phyloP scores from a whole-genome alignment of 2,797 vertebrate species.

The Hydrolagus colliei region DNA sequence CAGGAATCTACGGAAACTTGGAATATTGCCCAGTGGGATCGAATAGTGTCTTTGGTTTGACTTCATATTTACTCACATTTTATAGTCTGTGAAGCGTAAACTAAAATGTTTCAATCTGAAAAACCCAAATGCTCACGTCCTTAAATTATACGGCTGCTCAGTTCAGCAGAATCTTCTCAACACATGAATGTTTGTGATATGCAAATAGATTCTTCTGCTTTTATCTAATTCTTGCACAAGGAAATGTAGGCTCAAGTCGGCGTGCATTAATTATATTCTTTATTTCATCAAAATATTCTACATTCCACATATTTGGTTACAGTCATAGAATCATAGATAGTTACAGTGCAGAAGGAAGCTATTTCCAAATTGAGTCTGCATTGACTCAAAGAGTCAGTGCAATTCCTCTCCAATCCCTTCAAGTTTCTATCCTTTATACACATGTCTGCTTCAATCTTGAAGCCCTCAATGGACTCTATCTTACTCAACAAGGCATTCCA shows the following conservation, averaged over 20 bases:
- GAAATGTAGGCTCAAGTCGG: background rate
- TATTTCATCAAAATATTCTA: background rate
- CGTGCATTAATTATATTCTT: background rate
- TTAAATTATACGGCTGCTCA: background rate
- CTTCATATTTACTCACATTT: slow-evolving; percentile 15
- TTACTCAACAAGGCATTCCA: too few relatives aligned
- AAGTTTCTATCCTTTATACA: too few relatives aligned
- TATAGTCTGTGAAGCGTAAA: background rate
- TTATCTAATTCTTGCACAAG: background rate
- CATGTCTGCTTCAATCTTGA: too few relatives aligned
- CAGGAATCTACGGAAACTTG: background rate
- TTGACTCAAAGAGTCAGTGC: too few relatives aligned
- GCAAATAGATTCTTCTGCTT: background rate
- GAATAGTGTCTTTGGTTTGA: background rate
- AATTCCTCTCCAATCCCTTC: too few relatives aligned
- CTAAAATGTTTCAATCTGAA: background rate
- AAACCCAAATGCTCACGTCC: background rate
- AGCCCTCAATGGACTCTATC: too few relatives aligned
- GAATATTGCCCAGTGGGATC: background rate
- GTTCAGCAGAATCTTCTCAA: background rate
- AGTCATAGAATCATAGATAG: too few relatives aligned
- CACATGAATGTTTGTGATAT: background rate
- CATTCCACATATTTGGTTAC: too few relatives aligned
- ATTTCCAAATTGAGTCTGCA: too few relatives aligned
- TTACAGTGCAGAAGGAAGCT: too few relatives aligned